Conservation (phyloP, 2,888 invertebrate species). For the Papilio elwesi region DNA sequence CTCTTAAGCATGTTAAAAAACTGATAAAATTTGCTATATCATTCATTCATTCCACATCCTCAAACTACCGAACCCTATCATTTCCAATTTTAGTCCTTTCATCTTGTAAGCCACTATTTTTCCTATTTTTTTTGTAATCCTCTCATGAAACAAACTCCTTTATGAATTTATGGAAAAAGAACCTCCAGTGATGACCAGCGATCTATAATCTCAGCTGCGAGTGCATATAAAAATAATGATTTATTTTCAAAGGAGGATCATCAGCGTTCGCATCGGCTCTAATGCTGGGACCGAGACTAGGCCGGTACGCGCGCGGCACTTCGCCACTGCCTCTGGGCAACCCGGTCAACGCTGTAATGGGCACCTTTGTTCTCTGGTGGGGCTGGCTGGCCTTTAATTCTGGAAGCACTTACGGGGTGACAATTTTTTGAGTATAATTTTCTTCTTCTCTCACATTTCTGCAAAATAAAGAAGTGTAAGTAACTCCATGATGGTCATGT, state of each 20-base stretch:
- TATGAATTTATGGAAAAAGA: too few relatives aligned
- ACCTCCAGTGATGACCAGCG: too few relatives aligned
- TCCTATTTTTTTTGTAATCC: too few relatives aligned
- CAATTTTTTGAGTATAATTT: constrained; percentile 53
- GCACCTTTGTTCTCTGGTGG: constrained; percentile 97
- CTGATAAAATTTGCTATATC: too few relatives aligned
- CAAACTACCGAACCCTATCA: too few relatives aligned
- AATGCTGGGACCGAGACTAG: constrained; percentile 94
- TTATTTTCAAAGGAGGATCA: constrained; percentile 80
- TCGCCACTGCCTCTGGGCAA: constrained; percentile 91
- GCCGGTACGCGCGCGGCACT: constrained; percentile 91
- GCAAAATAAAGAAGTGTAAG: neutral
- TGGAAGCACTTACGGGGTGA: constrained; percentile 92
- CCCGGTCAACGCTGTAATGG: constrained; percentile 96
- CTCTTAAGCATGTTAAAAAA: too few relatives aligned
- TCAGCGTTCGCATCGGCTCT: constrained; percentile 94
- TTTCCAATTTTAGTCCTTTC: too few relatives aligned
- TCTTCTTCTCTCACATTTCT: neutral
- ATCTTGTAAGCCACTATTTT: too few relatives aligned
- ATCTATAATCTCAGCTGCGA: neutral
- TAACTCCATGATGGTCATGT: too few relatives aligned
- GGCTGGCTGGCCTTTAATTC: constrained; percentile 98
- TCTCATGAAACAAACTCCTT: too few relatives aligned
- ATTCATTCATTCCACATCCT: too few relatives aligned
- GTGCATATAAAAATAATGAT: neutral